These are phyloP conservation scores for Pseudopodoces humilis DNA, from an alignment of 2,113 vertebrate species.

Conservation along the genomic window DNA sequence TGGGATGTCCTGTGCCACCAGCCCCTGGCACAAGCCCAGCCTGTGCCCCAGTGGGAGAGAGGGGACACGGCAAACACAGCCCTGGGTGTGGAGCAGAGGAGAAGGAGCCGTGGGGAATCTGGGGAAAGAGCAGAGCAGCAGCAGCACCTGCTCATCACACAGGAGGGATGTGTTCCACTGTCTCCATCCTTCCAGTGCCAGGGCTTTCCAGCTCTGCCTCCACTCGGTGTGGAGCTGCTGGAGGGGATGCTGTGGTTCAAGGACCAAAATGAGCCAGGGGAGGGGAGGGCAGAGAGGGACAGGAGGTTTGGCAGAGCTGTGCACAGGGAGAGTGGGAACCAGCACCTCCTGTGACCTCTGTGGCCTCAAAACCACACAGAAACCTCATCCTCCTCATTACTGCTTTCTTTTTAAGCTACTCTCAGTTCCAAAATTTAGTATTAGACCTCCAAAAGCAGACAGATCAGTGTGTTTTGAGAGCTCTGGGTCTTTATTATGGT, in stretches of 20 bases:
- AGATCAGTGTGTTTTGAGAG: background rate
- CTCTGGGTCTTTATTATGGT: constrained; percentile 14
- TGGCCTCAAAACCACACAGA: background rate
- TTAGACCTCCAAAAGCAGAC: background rate
- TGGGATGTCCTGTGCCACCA: background rate
- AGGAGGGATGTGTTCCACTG: background rate
- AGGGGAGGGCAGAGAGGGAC: background rate
- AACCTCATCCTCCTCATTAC: background rate
- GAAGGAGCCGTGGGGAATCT: background rate
- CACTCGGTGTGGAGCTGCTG: rapidly evolving
- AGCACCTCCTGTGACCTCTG: background rate
- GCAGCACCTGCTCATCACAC: rapidly evolving
- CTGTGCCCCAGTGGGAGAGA: background rate
- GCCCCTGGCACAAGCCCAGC: background rate
- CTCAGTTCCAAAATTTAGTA: background rate
- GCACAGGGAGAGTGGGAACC: background rate
- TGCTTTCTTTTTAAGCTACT: background rate
- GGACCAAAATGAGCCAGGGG: background rate
- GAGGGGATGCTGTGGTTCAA: background rate
- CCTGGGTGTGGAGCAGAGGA: no score
- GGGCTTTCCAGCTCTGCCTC: background rate
- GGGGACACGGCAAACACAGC: background rate
- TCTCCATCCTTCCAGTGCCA: background rate
- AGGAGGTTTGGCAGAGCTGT: background rate
- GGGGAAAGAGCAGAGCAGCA: background rate